Evolutionary conservation across 2,113 vertebrate species (phyloP), one percentile per base, ranked within the genome.

Genomic region (Quiscalus mexicanus): DNA sequence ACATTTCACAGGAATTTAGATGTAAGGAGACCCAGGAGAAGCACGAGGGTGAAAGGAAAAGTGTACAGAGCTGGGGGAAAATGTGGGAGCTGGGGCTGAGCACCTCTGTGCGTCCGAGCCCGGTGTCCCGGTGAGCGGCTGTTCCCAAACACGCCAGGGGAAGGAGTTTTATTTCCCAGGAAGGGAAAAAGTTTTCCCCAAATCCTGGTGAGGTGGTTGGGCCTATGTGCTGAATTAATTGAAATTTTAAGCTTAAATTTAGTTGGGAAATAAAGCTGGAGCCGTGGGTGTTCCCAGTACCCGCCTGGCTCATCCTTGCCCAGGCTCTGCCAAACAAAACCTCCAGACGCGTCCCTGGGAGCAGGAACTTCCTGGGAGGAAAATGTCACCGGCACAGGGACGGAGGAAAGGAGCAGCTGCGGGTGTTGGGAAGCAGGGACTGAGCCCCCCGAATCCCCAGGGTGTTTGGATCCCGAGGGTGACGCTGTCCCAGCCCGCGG

Each of bases 391-490:
- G 22, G 31, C 21, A 10, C 0, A 12, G 68, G 78, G 63, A 53
- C 19, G 12, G 93, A 0, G 3, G 79, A 15, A 20, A 75, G 24
- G 14, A 1, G 12, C 55, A n/a, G 65, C 27, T 9, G 47, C 0
- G 9, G 53, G 0, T 30, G 7, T 22, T 0, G 0, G 49, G 58
- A 6, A 55, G 58, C 20, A 8, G 2, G 39, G 49, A 2, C 6
- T 0, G 33, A 94, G 28, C 50, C 76, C 65, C 13, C 23, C 12
- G 11, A 64, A 60, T 7, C 33, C 83, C 3, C 22, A 6, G 58
- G 37, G 27, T 1, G 9, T 50, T 67, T 4, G 19, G 2, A 4
- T 10, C 12, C 37, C 2, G 4, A 4, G 35, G 86, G 41, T 1
- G 71, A 8, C 0, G 75, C 56, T 35, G 8, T 2, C 82, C 64